Percentiles rank a stretch among this genome's conserved stretches.
phyloP scores from a whole-genome alignment of 2,797 vertebrate genomes.

The Macroramphosus scolopax region DNA sequence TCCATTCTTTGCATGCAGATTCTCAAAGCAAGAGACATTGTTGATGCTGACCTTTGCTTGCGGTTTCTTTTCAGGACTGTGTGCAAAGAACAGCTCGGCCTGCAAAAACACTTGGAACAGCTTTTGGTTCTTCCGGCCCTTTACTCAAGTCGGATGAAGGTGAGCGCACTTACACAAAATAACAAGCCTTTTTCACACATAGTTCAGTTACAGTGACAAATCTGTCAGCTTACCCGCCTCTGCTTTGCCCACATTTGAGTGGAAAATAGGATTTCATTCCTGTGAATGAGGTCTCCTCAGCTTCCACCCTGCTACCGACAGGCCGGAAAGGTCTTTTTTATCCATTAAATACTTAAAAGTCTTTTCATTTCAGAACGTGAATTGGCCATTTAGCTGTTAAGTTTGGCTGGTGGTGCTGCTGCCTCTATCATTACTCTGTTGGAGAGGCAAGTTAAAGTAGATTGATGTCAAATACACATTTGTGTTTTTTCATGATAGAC shows the following conservation, averaged over 20 bases:
- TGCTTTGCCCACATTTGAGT: too few species aligned
- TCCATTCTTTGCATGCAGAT: too few species aligned
- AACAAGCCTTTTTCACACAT: background rate
- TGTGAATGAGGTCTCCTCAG: too few species aligned
- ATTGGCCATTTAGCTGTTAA: conserved; percentile 3
- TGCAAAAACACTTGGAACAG: conserved; percentile 50
- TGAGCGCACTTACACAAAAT: conserved; percentile 35
- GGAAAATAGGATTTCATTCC: too few species aligned
- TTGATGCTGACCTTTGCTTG: too few species aligned
- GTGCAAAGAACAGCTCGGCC: conserved; percentile 48
- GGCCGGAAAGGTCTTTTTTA: too few species aligned
- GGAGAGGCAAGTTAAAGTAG: too few species aligned
- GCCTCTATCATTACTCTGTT: too few species aligned
- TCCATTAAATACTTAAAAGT: conserved; percentile 3
- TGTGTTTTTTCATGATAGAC: too few species aligned
- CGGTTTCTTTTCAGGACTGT: conserved; percentile 62
- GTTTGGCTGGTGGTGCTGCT: background rate
- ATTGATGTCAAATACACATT: too few species aligned
- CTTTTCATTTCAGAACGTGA: conserved; percentile 8
- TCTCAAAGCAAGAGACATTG: too few species aligned
- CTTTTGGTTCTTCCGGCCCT: conserved; percentile 69
- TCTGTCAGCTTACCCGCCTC: background rate
- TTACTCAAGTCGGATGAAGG: conserved; percentile 48
- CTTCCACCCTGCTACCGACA: too few species aligned
- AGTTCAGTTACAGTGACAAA: background rate